phyloP scores from a whole-genome alignment of 1,140 invertebrate species.

The Macrobrachium nipponense region DNA sequence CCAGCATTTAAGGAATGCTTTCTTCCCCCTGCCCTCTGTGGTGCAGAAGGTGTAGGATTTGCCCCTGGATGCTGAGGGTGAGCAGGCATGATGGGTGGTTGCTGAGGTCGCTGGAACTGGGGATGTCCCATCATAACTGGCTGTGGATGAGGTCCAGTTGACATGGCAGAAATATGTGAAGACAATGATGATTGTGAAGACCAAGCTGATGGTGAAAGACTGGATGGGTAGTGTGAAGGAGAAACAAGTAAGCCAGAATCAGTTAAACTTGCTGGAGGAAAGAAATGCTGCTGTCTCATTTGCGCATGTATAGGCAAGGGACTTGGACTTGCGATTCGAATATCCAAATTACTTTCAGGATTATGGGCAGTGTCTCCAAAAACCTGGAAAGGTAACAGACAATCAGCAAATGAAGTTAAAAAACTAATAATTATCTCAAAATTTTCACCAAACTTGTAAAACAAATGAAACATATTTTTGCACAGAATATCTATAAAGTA shows the following conservation, averaged over 20 bases:
- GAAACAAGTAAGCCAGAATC: conserved; percentile 21
- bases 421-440: too few relatives aligned
- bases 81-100: conserved; percentile 46
- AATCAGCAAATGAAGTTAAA: not conserved
- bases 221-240: conserved; percentile 39
- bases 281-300: conserved; percentile 3
- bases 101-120: conserved; percentile 43
- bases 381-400: conserved; percentile 21
- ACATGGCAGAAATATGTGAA: conserved; percentile 48
- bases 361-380: conserved; percentile 56
- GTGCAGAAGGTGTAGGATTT: conserved; percentile 2
- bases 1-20: conserved; percentile 42
- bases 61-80: conserved; percentile 32
- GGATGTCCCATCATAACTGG: conserved; percentile 53
- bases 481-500: too few relatives aligned
- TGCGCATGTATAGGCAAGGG: conserved; percentile 40
- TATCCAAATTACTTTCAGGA: conserved; percentile 53
- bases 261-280: conserved; percentile 6
- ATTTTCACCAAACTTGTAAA: too few relatives aligned
- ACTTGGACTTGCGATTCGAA: conserved; percentile 49
- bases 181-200: conserved; percentile 46
- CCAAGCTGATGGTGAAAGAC: conserved; percentile 54
- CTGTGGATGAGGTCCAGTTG: conserved; percentile 41
- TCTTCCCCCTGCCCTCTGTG: conserved; percentile 24
- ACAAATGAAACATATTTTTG: too few relatives aligned